Percentiles rank a stretch among this genome's conserved stretches.
These are phyloP conservation scores for Resseliella maxima DNA, from an alignment of 2,888 invertebrate species.

Conservation along the genomic window DNA sequence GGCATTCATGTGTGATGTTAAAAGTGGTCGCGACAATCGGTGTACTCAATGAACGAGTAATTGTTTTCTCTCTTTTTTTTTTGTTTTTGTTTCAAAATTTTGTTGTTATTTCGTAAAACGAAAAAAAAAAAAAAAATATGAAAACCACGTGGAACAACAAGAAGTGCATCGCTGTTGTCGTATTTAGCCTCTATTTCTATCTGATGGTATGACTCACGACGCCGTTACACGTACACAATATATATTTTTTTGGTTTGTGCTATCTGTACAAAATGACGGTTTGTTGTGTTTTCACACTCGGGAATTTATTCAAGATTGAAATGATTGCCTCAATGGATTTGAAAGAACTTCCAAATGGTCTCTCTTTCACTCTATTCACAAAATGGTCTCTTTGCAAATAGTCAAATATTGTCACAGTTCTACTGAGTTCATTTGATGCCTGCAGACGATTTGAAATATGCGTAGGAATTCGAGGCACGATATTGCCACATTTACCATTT, in stretches of 20 bases:
- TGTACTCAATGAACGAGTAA: slow-evolving; percentile 25
- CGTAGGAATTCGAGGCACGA: slow-evolving; percentile 18
- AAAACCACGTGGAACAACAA: slow-evolving; percentile 14
- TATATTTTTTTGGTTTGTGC: not conserved
- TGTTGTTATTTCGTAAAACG: no score
- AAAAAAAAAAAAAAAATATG: not conserved
- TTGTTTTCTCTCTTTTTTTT: no score
- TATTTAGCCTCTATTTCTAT: not conserved
- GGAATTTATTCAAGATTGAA: slow-evolving; percentile 44
- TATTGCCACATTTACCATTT: no score
- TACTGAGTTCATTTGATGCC: not conserved
- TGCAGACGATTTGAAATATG: not conserved
- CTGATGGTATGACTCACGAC: slow-evolving; percentile 51
- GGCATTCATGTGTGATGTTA: slow-evolving; percentile 26
- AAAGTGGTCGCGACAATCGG: not conserved
- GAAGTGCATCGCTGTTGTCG: not conserved
- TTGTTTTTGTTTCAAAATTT: no score
- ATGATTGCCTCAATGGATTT: slow-evolving; percentile 43
- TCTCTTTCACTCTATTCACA: no score
- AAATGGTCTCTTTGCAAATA: no score
- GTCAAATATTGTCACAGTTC: not conserved
- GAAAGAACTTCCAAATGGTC: not conserved
- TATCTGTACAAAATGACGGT: not conserved
- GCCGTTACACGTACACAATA: not conserved
- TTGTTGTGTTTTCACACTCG: slow-evolving; percentile 22